phyloP scores from a whole-genome alignment of 2,888 invertebrate genomes.

The Idaea straminata region DNA sequence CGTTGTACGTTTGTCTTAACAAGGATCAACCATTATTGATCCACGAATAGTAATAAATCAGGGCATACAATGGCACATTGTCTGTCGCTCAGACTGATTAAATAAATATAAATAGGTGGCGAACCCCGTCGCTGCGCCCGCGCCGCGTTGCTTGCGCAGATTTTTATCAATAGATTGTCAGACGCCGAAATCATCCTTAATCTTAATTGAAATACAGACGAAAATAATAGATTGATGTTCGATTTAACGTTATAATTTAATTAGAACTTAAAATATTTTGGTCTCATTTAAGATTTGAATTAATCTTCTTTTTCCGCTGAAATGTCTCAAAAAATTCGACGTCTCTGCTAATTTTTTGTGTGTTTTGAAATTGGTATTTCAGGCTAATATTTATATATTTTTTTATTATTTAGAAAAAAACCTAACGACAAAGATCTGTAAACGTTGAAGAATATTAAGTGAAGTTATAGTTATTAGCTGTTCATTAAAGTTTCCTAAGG shows the following conservation, averaged over 20 bases:
- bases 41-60: constrained; percentile 66
- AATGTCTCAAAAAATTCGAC: background rate
- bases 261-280: background rate
- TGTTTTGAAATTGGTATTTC: background rate
- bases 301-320: background rate
- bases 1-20: constrained; percentile 27
- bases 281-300: background rate
- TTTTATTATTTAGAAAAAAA: too few species aligned
- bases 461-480: background rate
- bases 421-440: background rate
- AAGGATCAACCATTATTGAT: constrained; percentile 43
- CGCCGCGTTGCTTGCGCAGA: constrained; percentile 64
- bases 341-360: background rate
- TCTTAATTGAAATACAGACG: constrained; percentile 46
- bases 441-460: background rate
- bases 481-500: background rate
- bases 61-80: constrained; percentile 77
- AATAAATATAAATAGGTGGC: constrained; percentile 77
- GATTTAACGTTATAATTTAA: background rate
- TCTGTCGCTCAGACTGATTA: constrained; percentile 76
- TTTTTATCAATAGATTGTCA: constrained; percentile 66
- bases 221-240: constrained; percentile 31
- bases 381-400: too few species aligned
- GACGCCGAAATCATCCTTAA: constrained; percentile 52
- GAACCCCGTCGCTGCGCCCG: constrained; percentile 51